Base-by-base conservation (phyloP, 2,888 invertebrate genomes). In the Cynaeus angustus region DNA sequence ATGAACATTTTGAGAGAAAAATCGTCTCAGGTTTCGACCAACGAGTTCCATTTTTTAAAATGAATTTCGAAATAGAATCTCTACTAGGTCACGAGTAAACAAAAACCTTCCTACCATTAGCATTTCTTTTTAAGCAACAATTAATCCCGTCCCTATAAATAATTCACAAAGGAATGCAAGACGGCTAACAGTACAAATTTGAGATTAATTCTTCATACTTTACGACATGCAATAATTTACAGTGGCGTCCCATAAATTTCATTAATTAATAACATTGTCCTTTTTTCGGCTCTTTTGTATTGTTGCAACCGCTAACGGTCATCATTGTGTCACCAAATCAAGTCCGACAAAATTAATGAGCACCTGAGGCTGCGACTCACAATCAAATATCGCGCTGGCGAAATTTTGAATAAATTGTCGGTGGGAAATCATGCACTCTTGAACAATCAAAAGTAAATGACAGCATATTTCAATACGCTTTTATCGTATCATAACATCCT, bases 101-200 rank as follows among this genome's bases (percentile, higher is more conserved):
- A 28, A 28, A 7, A 28, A 28, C 28, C 28, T 28, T 5, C 7
- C 4, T 28, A 38, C n/a, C 38, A 38, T 38, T n/a, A 38, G 38
- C 38, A 38, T 38, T 38, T 3, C 38, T n/a, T 37, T 53, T 41
- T 55, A 33, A 55, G 13, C 37, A 53, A 41, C 55, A 41, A 55
- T 55, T 55, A 55, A 55, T 55, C 55, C 55, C 9, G n/a, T 37
- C n/a, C 41, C 55, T 41, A 55, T 55, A 55, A 55, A 55, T 55
- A 55, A 38, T 55, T 41, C 55, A 38, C 16, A 33, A 43, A 38
- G 56, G 56, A 56, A 56, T 56, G 56, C 56, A 41, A 41, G 41
- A 50, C 48, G 21, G 48, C 28, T 50, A 50, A 59, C 45, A 59
- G 45, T 59, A 59, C 58, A 59, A 59, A 59, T 59, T 46, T 59